A percentile compares a stretch with the other conserved stretches of the same genome.
phyloP scores from a whole-genome alignment of 2,113 vertebrate species.

The Setophaga coronata region DNA sequence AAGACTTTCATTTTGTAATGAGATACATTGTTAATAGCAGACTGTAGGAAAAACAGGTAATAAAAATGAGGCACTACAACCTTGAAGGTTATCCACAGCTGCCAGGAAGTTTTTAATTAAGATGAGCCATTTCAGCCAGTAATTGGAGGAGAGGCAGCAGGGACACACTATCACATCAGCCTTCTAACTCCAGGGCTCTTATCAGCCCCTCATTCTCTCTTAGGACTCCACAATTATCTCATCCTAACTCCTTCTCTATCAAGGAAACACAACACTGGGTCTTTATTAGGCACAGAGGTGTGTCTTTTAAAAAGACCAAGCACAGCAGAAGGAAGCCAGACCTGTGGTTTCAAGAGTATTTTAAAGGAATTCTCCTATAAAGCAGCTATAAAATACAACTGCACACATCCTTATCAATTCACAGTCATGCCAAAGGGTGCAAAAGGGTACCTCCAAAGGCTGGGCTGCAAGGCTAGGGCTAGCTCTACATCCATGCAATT shows the following conservation, averaged over 20 bases:
- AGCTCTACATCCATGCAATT: neutral
- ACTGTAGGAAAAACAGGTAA: constrained; percentile 18
- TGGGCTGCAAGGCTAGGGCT: neutral
- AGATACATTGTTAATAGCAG: constrained; percentile 21
- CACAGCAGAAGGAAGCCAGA: neutral
- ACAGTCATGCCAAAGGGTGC: fast-evolving
- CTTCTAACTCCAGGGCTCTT: neutral
- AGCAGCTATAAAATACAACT: neutral
- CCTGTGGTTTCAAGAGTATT: neutral
- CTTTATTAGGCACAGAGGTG: neutral
- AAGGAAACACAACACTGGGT: neutral
- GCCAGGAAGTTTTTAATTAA: constrained; percentile 61
- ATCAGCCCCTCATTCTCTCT: neutral
- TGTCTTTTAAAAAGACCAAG: neutral
- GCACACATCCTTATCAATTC: neutral
- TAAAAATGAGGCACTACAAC: constrained; percentile 32
- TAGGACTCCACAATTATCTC: neutral
- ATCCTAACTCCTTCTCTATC: neutral
- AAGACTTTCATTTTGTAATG: constrained; percentile 41
- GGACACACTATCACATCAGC: neutral
- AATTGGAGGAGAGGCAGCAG: neutral
- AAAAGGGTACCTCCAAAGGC: neutral
- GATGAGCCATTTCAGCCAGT: constrained; percentile 14
- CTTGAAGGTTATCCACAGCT: constrained; percentile 36
- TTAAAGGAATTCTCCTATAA: neutral